These are phyloP conservation scores for Silurus glanis DNA, from an alignment of 2,113 vertebrate species.

Conservation along the genomic window DNA sequence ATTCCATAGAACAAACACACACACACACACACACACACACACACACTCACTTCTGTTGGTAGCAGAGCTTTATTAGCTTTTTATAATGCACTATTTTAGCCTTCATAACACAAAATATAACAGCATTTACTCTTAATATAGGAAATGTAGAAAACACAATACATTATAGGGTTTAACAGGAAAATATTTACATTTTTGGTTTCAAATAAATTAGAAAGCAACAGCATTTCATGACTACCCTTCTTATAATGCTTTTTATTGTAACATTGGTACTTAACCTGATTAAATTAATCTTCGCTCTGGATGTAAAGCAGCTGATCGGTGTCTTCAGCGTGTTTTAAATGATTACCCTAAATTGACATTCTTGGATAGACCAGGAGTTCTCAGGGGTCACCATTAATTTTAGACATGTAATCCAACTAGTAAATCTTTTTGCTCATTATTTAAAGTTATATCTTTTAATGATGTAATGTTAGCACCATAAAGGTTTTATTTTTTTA, in stretches of 20 bases:
- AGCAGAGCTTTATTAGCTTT: neutral
- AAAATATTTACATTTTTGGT: neutral
- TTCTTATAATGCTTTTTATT: neutral
- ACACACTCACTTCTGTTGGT: neutral
- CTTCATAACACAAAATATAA: neutral
- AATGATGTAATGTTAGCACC: neutral
- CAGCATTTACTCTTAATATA: neutral
- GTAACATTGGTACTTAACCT: neutral
- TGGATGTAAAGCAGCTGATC: neutral
- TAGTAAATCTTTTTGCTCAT: neutral
- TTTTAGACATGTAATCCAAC: neutral
- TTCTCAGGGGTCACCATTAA: neutral
- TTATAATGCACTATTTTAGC: neutral
- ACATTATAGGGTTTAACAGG: neutral
- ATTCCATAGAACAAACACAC: slow-evolving; percentile 14
- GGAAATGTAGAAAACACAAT: neutral
- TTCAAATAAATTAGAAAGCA: neutral
- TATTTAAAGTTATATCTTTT: neutral
- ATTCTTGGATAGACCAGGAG: neutral
- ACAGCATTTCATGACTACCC: neutral
- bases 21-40: no score
- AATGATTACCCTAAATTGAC: neutral
- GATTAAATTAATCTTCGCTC: neutral
- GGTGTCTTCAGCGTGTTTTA: neutral
- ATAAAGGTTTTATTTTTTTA: neutral